Conservation (phyloP, 2,113 vertebrate genomes). For the Tetrax tetrax region DNA sequence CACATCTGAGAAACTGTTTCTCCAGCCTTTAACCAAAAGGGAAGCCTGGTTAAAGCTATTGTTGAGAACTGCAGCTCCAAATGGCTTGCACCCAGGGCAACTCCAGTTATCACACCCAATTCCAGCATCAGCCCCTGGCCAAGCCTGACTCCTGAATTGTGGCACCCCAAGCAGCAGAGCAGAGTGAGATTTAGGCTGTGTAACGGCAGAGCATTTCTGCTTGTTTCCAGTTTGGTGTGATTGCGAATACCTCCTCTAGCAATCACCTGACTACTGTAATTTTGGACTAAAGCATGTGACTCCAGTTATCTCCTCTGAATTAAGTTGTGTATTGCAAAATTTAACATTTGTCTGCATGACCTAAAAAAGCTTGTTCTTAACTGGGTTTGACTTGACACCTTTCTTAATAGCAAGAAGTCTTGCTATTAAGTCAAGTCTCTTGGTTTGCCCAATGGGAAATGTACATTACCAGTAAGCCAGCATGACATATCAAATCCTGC, state of each 20-base stretch:
- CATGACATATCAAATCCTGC: conserved; percentile 47
- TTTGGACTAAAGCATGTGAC: background rate
- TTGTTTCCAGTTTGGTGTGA: background rate
- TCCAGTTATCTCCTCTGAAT: background rate
- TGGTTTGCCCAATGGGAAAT: conserved; percentile 14
- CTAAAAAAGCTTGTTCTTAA: background rate
- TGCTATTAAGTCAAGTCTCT: no score
- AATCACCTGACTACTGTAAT: background rate
- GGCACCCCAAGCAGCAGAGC: background rate
- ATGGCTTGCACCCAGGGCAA: background rate
- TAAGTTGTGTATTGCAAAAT: background rate
- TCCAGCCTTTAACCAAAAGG: background rate
- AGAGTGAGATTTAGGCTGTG: background rate
- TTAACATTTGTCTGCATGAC: background rate
- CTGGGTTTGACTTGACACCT: conserved; percentile 38
- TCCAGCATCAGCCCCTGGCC: background rate
- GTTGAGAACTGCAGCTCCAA: background rate
- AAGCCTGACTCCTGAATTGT: background rate
- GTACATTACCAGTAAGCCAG: conserved; percentile 7
- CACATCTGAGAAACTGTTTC: background rate
- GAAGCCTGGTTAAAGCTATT: background rate
- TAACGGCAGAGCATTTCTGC: background rate
- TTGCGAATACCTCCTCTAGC: background rate
- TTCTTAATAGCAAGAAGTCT: conserved; percentile 29
- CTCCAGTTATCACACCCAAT: background rate